Conservation (phyloP, 2,797 vertebrate species). For the Melanotaenia maccullochi region DNA sequence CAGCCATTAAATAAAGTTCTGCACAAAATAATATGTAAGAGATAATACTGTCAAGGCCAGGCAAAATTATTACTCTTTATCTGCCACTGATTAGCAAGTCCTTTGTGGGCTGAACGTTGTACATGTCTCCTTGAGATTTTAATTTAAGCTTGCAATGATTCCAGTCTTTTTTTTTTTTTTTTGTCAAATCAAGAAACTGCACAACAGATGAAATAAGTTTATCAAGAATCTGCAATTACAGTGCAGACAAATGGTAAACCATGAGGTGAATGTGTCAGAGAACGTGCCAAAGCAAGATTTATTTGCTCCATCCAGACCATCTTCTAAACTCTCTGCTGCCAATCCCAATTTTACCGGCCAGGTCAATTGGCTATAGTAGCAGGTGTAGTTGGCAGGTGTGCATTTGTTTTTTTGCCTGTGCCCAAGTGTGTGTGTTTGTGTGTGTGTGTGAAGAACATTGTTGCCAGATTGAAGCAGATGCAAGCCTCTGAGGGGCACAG, state of each 20-base stretch:
- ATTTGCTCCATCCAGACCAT: slow-evolving; percentile 24
- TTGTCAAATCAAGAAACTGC: slow-evolving; percentile 24
- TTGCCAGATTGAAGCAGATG: slow-evolving; percentile 79
- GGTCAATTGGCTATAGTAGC: slow-evolving; percentile 51
- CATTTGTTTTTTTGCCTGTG: slow-evolving; percentile 29
- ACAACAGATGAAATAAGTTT: slow-evolving; percentile 13
- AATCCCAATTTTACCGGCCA: slow-evolving; percentile 48
- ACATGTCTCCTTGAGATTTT: slow-evolving; percentile 21
- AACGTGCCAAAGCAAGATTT: slow-evolving; percentile 14
- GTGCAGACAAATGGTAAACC: slow-evolving; percentile 12
- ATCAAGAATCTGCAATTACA: slow-evolving; percentile 24
- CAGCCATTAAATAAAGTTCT: slow-evolving; percentile 49
- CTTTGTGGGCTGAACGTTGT: slow-evolving; percentile 25
- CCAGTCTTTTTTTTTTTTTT: neutral
- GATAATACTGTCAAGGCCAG: slow-evolving; percentile 55
- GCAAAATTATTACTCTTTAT: slow-evolving; percentile 39
- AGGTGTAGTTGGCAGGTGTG: slow-evolving; percentile 68
- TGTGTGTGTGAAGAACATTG: slow-evolving; percentile 42
- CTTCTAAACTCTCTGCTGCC: slow-evolving; percentile 46
- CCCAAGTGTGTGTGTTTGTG: slow-evolving; percentile 3
- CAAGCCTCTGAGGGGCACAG: slow-evolving; percentile 74
- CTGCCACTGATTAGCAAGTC: slow-evolving; percentile 48
- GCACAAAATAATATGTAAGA: slow-evolving; percentile 36
- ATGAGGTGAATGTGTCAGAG: slow-evolving; percentile 29
- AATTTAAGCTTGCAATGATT: slow-evolving; percentile 31